Evolutionary conservation across 2,113 vertebrate species (phyloP).

Genomic region (Theristicus caerulescens): DNA sequence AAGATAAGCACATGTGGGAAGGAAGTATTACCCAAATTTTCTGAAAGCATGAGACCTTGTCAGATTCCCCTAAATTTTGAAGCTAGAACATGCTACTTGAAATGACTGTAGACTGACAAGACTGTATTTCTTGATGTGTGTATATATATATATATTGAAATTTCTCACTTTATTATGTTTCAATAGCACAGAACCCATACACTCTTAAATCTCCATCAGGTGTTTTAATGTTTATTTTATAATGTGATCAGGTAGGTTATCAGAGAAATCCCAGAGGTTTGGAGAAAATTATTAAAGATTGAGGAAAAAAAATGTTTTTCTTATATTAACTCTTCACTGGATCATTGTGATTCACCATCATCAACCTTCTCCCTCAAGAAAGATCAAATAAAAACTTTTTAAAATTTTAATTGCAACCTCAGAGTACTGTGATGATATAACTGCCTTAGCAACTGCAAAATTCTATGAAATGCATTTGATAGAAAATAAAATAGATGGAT

Average conservation of each 20-base stretch:
- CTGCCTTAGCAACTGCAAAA: not conserved
- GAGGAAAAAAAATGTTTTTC: not conserved
- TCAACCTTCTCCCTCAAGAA: not conserved
- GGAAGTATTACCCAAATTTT: not conserved
- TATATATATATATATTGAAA: not conserved
- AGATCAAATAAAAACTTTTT: not conserved
- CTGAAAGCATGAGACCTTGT: not conserved
- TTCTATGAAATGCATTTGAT: conserved; percentile 6
- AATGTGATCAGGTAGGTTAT: not conserved
- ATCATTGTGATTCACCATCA: not conserved
- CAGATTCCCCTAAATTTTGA: not conserved
- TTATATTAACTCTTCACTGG: not conserved
- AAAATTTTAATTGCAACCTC: not conserved
- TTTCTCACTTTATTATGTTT: not conserved
- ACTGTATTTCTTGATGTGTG: not conserved
- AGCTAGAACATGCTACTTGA: not conserved
- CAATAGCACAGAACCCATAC: not conserved
- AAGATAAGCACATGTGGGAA: conserved; percentile 10
- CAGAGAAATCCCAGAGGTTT: not conserved
- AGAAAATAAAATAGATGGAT: conserved; percentile 12
- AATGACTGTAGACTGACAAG: not conserved
- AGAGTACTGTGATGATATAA: not conserved
- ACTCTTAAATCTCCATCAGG: not conserved
- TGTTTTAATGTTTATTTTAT: not conserved
- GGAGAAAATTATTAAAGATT: not conserved